phyloP scores from a whole-genome alignment of 2,113 vertebrate species.

The Propithecus coquereli region DNA sequence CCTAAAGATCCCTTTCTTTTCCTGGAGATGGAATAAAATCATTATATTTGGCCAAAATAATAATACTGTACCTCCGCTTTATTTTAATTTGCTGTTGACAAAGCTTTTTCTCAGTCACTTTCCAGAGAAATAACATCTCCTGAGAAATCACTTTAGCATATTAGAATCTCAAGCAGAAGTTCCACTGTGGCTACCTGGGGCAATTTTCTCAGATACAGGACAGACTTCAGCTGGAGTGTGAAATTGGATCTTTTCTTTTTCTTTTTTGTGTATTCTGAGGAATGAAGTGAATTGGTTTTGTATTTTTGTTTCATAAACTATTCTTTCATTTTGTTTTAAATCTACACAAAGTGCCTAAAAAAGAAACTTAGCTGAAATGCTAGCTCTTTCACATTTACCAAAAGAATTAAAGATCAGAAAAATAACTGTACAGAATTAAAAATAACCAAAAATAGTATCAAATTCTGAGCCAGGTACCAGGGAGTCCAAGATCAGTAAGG shows the following conservation, averaged over 20 bases:
- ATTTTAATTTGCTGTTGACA: constrained; percentile 63
- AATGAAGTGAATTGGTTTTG: neutral
- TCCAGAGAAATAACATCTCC: constrained; percentile 31
- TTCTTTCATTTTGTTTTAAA: constrained; percentile 26
- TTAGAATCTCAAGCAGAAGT: constrained; percentile 45
- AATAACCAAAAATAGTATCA: neutral
- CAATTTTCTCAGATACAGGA: constrained; percentile 37
- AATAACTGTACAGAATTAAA: neutral
- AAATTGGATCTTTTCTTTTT: constrained; percentile 28
- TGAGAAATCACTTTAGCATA: constrained; percentile 55
- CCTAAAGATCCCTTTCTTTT: neutral
- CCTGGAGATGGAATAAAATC: neutral
- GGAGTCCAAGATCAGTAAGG: neutral
- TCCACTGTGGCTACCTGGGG: constrained; percentile 41
- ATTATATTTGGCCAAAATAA: neutral
- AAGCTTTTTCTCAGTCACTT: constrained; percentile 28
- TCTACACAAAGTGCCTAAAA: neutral
- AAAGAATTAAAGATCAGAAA: constrained; percentile 24
- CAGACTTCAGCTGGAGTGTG: constrained; percentile 56
- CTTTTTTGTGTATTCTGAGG: constrained; percentile 37
- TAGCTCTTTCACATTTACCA: constrained; percentile 21
- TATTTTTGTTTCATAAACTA: constrained; percentile 28
- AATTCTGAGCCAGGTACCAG: neutral
- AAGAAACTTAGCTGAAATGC: constrained; percentile 11
- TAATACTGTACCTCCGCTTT: constrained; percentile 1